Evolutionary conservation across 2,113 vertebrate species (phyloP).

Genomic region (Atherinomorus stipes): DNA sequence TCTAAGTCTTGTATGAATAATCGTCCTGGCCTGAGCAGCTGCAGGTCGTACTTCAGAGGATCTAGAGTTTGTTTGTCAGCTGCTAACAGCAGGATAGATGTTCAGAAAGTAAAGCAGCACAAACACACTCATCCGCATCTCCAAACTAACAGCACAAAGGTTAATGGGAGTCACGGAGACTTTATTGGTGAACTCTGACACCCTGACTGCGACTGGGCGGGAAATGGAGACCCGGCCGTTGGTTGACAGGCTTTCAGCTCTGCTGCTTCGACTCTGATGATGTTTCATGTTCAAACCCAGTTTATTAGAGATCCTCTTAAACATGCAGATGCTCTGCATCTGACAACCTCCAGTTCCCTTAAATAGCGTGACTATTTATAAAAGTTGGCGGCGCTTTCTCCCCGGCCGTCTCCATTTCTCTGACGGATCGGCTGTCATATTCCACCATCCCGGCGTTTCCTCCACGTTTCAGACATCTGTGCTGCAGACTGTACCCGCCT

Average conservation of each 20-base stretch:
- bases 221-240: constrained; percentile 43
- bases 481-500: constrained; percentile 67
- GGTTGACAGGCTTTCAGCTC: constrained; percentile 47
- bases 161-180: constrained; percentile 49
- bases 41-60: background rate
- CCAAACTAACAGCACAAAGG: constrained; percentile 37
- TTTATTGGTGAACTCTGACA: constrained; percentile 34
- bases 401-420: constrained; percentile 87
- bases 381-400: constrained; percentile 84
- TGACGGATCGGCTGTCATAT: constrained; percentile 90
- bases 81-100: constrained; percentile 3
- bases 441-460: constrained; percentile 80
- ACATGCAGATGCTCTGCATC: constrained; percentile 75
- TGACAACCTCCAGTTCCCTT: constrained; percentile 83
- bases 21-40: no score
- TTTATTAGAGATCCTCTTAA: constrained; percentile 55
- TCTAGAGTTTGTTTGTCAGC: background rate
- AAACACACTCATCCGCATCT: background rate
- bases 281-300: constrained; percentile 69
- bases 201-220: constrained; percentile 25
- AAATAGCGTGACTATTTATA: constrained; percentile 81
- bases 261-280: constrained; percentile 62
- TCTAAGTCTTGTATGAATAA: no score
- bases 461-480: constrained; percentile 84
- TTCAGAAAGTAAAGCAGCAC: background rate